Evolutionary conservation across 2,797 vertebrate species (phyloP).

Genomic region (Myoxocephalus aenaeus): DNA sequence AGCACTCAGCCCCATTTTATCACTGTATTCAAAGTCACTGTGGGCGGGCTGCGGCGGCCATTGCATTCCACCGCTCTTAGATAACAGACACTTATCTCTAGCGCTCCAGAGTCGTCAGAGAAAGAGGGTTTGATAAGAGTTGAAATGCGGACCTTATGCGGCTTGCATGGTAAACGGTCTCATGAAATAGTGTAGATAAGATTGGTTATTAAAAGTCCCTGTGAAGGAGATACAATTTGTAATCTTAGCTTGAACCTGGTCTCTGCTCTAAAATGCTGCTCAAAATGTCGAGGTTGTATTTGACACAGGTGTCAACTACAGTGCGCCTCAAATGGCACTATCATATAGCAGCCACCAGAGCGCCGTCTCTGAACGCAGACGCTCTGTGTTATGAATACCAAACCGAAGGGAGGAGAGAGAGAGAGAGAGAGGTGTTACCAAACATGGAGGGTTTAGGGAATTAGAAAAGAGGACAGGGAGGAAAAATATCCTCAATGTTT

Average conservation of each 20-base stretch:
- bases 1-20: conserved; percentile 71
- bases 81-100: conserved; percentile 80
- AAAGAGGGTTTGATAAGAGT: conserved; percentile 77
- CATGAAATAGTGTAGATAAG: conserved; percentile 73
- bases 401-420: conserved; percentile 16
- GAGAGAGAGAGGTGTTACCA: conserved; percentile 22
- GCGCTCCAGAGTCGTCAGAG: conserved; percentile 70
- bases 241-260: conserved; percentile 49
- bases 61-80: conserved; percentile 73
- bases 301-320: conserved; percentile 65
- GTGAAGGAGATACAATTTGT: conserved; percentile 61
- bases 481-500: conserved; percentile 71
- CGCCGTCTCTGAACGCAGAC: conserved; percentile 24
- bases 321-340: conserved; percentile 47
- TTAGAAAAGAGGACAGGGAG: conserved; percentile 59
- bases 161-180: conserved; percentile 74
- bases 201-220: conserved; percentile 74
- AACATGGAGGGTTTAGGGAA: conserved; percentile 56
- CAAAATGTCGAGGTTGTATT: conserved; percentile 48
- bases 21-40: conserved; percentile 76
- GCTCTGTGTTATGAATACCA: conserved; percentile 66
- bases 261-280: conserved; percentile 41
- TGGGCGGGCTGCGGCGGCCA: conserved; percentile 67
- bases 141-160: conserved; percentile 75
- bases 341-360: conserved; percentile 50